These are phyloP conservation scores for Poeciliopsis turneri DNA, from an alignment of 2,797 vertebrate genomes.

Conservation along the genomic window DNA sequence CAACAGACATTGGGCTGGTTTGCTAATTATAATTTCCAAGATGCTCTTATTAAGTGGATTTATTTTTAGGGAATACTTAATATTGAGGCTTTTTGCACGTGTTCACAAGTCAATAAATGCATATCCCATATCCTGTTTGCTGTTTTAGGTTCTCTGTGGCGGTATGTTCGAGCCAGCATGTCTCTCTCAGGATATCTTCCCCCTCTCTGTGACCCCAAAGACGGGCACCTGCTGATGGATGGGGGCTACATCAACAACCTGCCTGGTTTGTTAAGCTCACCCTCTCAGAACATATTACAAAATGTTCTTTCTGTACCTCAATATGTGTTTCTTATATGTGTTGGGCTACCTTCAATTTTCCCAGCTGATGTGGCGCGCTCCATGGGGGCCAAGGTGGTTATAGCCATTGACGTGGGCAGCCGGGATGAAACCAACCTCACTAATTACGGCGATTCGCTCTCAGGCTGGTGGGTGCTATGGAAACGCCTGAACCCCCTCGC, in stretches of 20 bases:
- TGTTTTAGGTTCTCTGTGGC: slow-evolving; percentile 83
- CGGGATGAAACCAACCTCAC: slow-evolving; percentile 94
- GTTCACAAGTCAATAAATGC: background rate
- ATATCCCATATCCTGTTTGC: background rate
- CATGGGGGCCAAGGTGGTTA: slow-evolving; percentile 95
- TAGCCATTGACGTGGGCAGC: slow-evolving; percentile 96
- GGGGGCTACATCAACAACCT: slow-evolving; percentile 97
- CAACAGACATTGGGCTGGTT: background rate
- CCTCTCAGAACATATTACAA: slow-evolving; percentile 1
- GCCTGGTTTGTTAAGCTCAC: slow-evolving; percentile 71
- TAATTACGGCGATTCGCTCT: slow-evolving; percentile 93
- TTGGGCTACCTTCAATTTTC: background rate
- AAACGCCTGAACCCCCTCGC: slow-evolving; percentile 94
- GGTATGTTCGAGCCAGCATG: slow-evolving; percentile 95
- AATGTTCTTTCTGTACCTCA: background rate
- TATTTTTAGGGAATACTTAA: background rate
- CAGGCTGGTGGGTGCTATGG: slow-evolving; percentile 98
- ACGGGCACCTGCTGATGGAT: slow-evolving; percentile 95
- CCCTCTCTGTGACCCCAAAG: slow-evolving; percentile 95
- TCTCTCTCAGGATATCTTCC: slow-evolving; percentile 95
- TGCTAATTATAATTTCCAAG: background rate
- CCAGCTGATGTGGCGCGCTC: slow-evolving; percentile 93
- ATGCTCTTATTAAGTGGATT: background rate
- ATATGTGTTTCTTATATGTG: background rate
- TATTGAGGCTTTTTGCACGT: background rate